Evolutionary conservation across 2,888 invertebrate genomes (phyloP).

Genomic region (Prosapia bicincta): DNA sequence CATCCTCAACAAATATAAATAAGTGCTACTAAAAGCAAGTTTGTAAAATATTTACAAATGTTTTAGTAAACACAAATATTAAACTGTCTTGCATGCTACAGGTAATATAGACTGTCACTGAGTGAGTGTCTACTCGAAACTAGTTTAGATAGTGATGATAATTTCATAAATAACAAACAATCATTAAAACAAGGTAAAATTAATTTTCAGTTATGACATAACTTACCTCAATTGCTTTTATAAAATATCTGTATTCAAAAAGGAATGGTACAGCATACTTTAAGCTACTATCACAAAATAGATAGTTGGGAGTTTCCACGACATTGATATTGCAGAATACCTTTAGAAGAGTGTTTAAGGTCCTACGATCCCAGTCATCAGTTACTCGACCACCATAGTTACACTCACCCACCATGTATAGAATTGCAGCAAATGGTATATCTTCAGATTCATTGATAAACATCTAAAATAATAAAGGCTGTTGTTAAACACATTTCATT

Average conservation of each 20-base stretch:
- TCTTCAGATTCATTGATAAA: conserved; percentile 75
- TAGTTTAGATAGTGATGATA: no score
- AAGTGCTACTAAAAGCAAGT: no score
- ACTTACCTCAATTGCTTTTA: conserved; percentile 68
- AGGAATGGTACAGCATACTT: conserved; percentile 69
- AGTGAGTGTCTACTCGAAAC: no score
- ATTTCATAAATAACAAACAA: no score
- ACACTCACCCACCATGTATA: conserved; percentile 86
- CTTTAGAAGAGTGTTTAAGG: conserved; percentile 68
- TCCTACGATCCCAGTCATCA: conserved; percentile 79
- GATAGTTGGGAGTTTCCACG: conserved; percentile 60
- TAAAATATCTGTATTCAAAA: conserved; percentile 67
- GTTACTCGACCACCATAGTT: conserved; percentile 87
- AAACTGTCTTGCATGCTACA: no score
- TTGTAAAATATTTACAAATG: no score
- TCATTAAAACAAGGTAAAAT: no score
- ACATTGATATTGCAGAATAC: conserved; percentile 69
- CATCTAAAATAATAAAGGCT: conserved; percentile 50
- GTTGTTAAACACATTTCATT: no score
- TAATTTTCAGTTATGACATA: no score
- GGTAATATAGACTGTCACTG: no score
- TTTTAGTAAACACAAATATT: no score
- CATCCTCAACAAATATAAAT: no score
- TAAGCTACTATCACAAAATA: conserved; percentile 12
- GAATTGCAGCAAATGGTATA: conserved; percentile 78